A percentile compares a stretch with the other conserved stretches of the same genome.
phyloP scores from a whole-genome alignment of 2,113 vertebrate genomes.

The Rhinolophus sinicus region DNA sequence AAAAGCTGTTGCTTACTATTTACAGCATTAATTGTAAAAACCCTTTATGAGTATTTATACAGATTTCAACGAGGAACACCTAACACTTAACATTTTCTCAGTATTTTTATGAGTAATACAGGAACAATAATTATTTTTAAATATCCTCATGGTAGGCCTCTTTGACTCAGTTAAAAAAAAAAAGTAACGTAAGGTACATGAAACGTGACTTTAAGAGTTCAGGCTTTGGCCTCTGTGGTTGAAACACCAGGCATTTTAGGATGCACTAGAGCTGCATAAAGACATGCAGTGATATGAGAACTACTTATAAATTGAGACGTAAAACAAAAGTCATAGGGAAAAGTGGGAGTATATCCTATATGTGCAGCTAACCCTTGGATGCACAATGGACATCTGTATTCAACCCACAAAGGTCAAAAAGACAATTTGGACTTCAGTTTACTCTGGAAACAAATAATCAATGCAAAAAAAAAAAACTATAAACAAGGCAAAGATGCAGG shows the following conservation, averaged over 20 bases:
- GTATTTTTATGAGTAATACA: conserved; percentile 53
- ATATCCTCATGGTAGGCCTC: background rate
- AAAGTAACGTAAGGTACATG: background rate
- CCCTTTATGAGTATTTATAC: conserved; percentile 14
- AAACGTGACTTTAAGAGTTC: background rate
- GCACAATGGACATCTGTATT: background rate
- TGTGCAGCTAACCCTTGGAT: background rate
- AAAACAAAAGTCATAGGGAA: background rate
- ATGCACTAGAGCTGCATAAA: background rate
- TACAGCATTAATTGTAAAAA: background rate
- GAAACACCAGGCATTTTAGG: background rate
- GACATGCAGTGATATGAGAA: background rate
- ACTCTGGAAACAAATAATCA: background rate
- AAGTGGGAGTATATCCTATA: background rate
- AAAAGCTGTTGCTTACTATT: conserved; percentile 20
- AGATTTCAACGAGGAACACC: conserved; percentile 35
- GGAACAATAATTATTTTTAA: conserved; percentile 14
- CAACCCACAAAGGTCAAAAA: background rate
- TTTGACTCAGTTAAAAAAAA: background rate
- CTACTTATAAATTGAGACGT: background rate
- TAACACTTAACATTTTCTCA: conserved; percentile 44
- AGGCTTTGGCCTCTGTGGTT: background rate
- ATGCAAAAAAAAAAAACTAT: background rate
- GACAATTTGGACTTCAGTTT: background rate
- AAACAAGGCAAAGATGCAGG: background rate